A percentile compares a stretch with the other conserved stretches of the same genome.
Conservation (phyloP, 2,797 vertebrate genomes). For the Esox masquinongy region DNA sequence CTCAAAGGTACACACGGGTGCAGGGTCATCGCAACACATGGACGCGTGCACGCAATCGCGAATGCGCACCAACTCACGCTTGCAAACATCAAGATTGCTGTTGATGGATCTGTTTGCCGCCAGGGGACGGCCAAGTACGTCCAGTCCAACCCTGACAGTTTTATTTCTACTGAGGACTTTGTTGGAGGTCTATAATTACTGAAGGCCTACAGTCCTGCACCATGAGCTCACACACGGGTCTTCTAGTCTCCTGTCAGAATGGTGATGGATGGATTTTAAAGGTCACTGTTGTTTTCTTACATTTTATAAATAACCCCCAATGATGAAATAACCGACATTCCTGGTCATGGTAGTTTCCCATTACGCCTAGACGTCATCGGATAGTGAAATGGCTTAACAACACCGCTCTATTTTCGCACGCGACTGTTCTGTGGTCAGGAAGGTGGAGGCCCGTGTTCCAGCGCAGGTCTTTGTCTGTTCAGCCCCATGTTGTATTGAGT, state of each 20-base stretch:
- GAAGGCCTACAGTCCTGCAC: slow-evolving; percentile 5
- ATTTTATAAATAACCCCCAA: slow-evolving; percentile 3
- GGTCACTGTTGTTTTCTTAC: not conserved
- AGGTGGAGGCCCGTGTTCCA: not conserved
- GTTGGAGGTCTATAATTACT: slow-evolving; percentile 16
- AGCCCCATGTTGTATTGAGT: too few relatives aligned
- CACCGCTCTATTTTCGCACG: not conserved
- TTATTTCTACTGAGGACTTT: slow-evolving; percentile 15
- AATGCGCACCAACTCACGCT: not conserved
- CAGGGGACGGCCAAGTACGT: not conserved
- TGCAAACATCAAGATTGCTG: not conserved
- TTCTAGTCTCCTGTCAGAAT: not conserved
- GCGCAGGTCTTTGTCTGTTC: not conserved
- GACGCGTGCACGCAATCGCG: not conserved
- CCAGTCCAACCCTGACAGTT: slow-evolving; percentile 4
- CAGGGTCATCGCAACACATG: not conserved
- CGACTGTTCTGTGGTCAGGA: not conserved
- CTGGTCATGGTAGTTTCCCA: not conserved
- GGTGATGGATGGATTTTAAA: not conserved
- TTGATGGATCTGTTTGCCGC: not conserved
- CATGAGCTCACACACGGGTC: not conserved
- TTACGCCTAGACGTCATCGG: not conserved
- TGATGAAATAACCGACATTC: not conserved
- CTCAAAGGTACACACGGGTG: not conserved
- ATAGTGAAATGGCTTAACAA: not conserved